These are phyloP conservation scores for Diceros bicornis DNA, from an alignment of 2,797 vertebrate genomes.

Conservation along the genomic window DNA sequence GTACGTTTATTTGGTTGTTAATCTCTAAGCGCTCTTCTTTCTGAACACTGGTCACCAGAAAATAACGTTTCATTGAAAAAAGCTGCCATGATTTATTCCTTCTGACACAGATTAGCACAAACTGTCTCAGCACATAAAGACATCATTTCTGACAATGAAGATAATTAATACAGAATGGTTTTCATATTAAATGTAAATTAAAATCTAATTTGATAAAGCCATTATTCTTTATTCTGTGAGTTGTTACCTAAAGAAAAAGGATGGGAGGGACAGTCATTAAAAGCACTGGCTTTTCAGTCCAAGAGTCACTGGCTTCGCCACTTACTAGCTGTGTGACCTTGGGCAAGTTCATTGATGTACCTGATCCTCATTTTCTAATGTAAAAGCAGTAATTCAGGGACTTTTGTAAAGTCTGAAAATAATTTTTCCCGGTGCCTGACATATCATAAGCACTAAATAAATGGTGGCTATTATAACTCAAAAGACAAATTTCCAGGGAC, in stretches of 20 bases:
- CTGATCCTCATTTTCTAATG: not conserved
- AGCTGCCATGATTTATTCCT: constrained; percentile 23
- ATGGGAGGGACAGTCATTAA: not conserved
- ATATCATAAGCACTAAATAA: not conserved
- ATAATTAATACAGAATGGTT: constrained; percentile 69
- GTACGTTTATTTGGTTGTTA: constrained; percentile 82
- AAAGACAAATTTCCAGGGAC: not conserved
- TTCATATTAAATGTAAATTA: constrained; percentile 21
- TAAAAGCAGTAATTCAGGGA: not conserved
- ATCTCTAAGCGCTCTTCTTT: constrained; percentile 80
- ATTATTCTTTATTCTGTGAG: constrained; percentile 44
- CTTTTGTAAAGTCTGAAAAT: not conserved
- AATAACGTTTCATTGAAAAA: constrained; percentile 59
- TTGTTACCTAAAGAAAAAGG: not conserved
- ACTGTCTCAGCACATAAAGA: not conserved
- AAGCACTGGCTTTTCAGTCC: not conserved
- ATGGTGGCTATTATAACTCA: not conserved
- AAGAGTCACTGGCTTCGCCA: not conserved
- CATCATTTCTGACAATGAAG: constrained; percentile 30
- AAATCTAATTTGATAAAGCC: not conserved
- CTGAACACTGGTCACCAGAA: constrained; percentile 80
- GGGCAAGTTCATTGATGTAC: not conserved
- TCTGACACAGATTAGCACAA: constrained; percentile 5
- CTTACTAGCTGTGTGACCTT: not conserved
- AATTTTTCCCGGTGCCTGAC: not conserved